Evolutionary conservation across 2,888 invertebrate species (phyloP).

Genomic region (Megamerina dolium): DNA sequence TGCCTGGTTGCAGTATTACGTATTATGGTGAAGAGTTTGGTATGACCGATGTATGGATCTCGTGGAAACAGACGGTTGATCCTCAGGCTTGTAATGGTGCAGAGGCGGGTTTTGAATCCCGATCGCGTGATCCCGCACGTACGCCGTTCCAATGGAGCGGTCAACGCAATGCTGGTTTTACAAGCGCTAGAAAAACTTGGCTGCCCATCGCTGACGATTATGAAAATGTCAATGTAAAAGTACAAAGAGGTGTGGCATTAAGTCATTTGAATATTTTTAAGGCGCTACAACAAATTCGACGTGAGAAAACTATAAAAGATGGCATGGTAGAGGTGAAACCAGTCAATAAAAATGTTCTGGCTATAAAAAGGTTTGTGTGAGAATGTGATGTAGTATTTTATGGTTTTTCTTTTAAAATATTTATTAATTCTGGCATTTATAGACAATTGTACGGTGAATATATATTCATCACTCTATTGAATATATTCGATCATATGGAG

Average conservation of each 20-base stretch:
- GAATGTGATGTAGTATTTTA: neutral
- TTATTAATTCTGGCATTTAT: neutral
- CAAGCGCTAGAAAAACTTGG: slow-evolving; percentile 38
- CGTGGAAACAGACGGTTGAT: slow-evolving; percentile 54
- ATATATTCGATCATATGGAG: slow-evolving; percentile 47
- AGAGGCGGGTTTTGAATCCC: slow-evolving; percentile 53
- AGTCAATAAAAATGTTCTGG: slow-evolving; percentile 49
- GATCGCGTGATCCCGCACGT: slow-evolving; percentile 57
- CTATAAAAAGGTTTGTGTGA: slow-evolving; percentile 35
- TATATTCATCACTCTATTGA: slow-evolving; percentile 50
- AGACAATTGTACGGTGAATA: slow-evolving; percentile 30
- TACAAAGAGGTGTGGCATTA: slow-evolving; percentile 46
- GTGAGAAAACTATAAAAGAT: slow-evolving; percentile 50
- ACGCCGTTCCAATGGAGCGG: slow-evolving; percentile 61
- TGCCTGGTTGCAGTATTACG: slow-evolving; percentile 79
- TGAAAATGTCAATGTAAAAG: slow-evolving; percentile 54
- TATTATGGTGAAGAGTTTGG: slow-evolving; percentile 84
- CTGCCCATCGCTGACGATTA: slow-evolving; percentile 54
- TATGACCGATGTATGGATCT: slow-evolving; percentile 60
- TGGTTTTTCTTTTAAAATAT: neutral
- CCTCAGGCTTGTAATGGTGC: slow-evolving; percentile 56
- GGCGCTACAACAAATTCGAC: slow-evolving; percentile 51
- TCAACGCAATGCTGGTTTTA: slow-evolving; percentile 42
- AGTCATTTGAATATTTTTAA: slow-evolving; percentile 61
- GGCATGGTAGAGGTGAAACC: slow-evolving; percentile 52